Conservation (phyloP, 1,140 invertebrate species). For the Rhizoglyphus robini region DNA sequence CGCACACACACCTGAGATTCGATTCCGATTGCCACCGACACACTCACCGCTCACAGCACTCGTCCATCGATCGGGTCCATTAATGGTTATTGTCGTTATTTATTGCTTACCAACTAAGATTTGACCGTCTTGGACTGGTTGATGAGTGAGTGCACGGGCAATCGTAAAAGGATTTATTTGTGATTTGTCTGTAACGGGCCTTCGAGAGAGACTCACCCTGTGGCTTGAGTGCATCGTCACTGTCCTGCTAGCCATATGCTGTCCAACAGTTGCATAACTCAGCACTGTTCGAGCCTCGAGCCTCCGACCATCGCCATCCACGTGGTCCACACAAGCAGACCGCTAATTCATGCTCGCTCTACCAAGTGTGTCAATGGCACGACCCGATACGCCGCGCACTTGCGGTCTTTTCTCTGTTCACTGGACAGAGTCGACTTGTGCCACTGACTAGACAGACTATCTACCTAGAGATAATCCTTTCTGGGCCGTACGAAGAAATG, state of each 20-base stretch:
- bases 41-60: too few species aligned
- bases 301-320: not conserved
- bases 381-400: not conserved
- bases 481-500: not conserved
- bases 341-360: not conserved
- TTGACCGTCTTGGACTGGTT: too few species aligned
- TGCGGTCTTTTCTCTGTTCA: not conserved
- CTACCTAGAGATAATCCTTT: conserved; percentile 1
- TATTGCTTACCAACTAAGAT: too few species aligned
- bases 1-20: too few species aligned
- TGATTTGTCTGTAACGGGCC: conserved; percentile 5
- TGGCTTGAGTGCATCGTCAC: not conserved
- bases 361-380: conserved; percentile 3
- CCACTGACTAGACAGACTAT: too few species aligned
- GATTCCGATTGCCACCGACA: too few species aligned
- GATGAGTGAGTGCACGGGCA: too few species aligned
- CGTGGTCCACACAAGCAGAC: not conserved
- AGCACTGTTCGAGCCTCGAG: not conserved
- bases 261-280: not conserved
- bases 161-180: conserved; percentile 14
- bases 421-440: not conserved
- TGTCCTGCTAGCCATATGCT: conserved; percentile 12
- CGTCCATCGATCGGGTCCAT: too few species aligned
- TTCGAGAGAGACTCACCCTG: not conserved
- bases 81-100: too few species aligned